These are phyloP conservation scores for Philaenus spumarius DNA, from an alignment of 1,140 invertebrate genomes.

Conservation along the genomic window DNA sequence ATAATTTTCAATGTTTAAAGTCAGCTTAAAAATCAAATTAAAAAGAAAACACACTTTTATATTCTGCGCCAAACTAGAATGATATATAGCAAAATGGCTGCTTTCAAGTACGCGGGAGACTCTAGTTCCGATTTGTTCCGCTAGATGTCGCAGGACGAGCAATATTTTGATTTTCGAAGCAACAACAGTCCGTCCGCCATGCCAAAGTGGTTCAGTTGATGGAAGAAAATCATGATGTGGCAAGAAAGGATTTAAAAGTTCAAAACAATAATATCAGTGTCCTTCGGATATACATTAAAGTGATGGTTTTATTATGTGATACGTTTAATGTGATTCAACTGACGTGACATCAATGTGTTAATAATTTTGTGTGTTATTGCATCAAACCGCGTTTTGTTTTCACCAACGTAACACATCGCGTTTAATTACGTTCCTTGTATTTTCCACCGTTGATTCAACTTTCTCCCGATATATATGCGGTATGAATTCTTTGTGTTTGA, in stretches of 20 bases:
- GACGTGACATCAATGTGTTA: conserved; percentile 11
- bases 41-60: too few species aligned
- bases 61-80: too few species aligned
- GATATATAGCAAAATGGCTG: conserved; percentile 8
- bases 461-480: conserved; percentile 8
- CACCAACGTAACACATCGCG: conserved; percentile 19
- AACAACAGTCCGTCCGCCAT: conserved; percentile 38
- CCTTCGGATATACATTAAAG: background rate
- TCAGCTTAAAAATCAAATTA: too few species aligned
- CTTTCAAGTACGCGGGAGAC: conserved; percentile 15
- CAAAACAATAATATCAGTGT: conserved; percentile 5
- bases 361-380: background rate
- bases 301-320: conserved; percentile 16
- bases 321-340: conserved; percentile 3
- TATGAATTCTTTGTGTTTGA: background rate
- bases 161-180: conserved; percentile 22
- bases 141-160: conserved; percentile 5
- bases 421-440: conserved; percentile 16
- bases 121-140: conserved; percentile 2
- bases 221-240: conserved; percentile 47
- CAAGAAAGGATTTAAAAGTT: conserved; percentile 33
- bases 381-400: conserved; percentile 19
- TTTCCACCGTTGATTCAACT: background rate
- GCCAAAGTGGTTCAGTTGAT: conserved; percentile 45
- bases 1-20: too few species aligned